phyloP scores from a whole-genome alignment of 2,888 invertebrate genomes.

The Leptarthrus brevirostris region DNA sequence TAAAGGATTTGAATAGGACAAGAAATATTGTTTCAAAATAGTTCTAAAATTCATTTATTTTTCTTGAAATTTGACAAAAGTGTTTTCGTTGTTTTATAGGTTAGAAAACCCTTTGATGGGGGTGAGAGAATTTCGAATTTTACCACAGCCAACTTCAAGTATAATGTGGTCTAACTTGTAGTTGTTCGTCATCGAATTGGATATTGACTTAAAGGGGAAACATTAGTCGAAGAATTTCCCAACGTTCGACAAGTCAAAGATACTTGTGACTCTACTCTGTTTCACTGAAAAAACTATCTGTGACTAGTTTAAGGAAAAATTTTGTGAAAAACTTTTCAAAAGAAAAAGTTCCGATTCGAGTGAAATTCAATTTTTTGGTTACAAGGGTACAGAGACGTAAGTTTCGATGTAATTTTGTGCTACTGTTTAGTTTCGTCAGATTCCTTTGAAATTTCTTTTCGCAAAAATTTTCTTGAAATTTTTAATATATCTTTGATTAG shows the following conservation, averaged over 20 bases:
- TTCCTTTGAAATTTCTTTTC: slow-evolving; percentile 1
- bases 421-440: slow-evolving; percentile 3
- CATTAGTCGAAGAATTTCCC: slow-evolving; percentile 27
- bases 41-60: too few relatives aligned
- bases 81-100: not conserved
- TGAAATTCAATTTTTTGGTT: slow-evolving; percentile 1
- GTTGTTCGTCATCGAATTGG: slow-evolving; percentile 21
- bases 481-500: not conserved
- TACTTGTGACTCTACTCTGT: not conserved
- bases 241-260: slow-evolving; percentile 14
- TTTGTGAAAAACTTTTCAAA: slow-evolving; percentile 9
- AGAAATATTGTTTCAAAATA: too few relatives aligned
- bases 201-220: slow-evolving; percentile 40
- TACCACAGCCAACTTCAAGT: slow-evolving; percentile 32
- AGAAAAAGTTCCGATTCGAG: not conserved
- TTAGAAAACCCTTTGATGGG: not conserved
- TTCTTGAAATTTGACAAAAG: too few relatives aligned
- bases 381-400: slow-evolving; percentile 37
- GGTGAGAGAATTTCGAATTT: not conserved
- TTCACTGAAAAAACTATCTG: slow-evolving; percentile 5
- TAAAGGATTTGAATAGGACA: too few relatives aligned
- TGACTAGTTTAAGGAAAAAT: not conserved
- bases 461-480: not conserved
- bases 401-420: slow-evolving; percentile 41
- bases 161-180: not conserved